Evolutionary conservation across 2,797 vertebrate genomes (phyloP).

Genomic region (Psittacula echo): DNA sequence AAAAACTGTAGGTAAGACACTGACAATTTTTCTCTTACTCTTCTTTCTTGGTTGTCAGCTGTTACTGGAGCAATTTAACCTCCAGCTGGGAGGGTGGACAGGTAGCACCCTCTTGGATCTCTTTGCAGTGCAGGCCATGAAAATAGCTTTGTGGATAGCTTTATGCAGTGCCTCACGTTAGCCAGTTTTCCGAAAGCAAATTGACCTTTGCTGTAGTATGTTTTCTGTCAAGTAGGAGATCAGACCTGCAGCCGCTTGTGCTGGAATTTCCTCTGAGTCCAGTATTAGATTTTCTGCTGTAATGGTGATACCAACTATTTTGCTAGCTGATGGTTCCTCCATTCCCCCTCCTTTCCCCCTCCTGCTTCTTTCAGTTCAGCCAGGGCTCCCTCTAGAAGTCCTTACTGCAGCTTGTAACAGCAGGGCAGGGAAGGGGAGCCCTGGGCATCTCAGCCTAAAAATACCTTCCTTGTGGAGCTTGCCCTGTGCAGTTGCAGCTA

Average conservation of each 20-base stretch:
- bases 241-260: background rate
- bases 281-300: background rate
- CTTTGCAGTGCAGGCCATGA: background rate
- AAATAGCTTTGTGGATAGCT: background rate
- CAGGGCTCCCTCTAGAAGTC: background rate
- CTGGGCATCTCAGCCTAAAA: background rate
- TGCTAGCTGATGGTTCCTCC: background rate
- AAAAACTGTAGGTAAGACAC: conserved; percentile 40
- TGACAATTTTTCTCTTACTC: conserved; percentile 39
- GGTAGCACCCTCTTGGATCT: background rate
- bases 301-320: conserved; percentile 22
- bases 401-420: background rate
- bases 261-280: conserved; percentile 37
- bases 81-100: conserved; percentile 41
- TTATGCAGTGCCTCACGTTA: rapidly evolving
- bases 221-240: conserved; percentile 27
- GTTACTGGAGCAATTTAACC: conserved; percentile 54
- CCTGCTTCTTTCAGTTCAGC: background rate
- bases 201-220: conserved; percentile 13
- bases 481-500: background rate
- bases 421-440: background rate
- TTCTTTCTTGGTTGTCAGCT: background rate
- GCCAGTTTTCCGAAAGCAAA: conserved; percentile 51
- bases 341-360: background rate
- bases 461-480: background rate